Evolutionary conservation across 2,113 vertebrate genomes (phyloP), one percentile per base, ranked within the genome.

Genomic region (Myrmophylax atrothorax): DNA sequence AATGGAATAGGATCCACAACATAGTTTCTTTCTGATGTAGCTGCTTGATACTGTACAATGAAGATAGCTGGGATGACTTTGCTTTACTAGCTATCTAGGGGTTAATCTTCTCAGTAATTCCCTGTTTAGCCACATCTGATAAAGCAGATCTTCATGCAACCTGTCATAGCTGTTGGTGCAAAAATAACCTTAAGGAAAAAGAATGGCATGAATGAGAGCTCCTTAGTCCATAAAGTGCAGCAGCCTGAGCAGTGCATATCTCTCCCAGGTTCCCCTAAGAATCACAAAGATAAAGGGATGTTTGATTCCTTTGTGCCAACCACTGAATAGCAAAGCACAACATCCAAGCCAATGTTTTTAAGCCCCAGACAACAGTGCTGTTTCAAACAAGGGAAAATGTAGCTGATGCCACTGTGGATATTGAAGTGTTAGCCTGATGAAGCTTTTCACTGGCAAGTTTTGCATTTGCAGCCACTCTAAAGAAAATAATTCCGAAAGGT

Each of bases 391-490:
- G 58, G 40, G 60, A 94, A 93, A 91, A 35, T 3, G 0, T 76
- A 53, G 22, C 55, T 91, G 38, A 59, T 67, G 40, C 55, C 28
- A 55, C 52, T 4, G 8, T 22, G 29, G 31, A 62, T 84, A n/a
- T 17, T 82, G 58, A 83, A 53, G 6, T 44, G 18, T 72, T 79
- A 64, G 33, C 50, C 31, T 73, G 28, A 56, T 85, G 46, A 83
- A 73, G 35, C 6, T 87, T 90, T 90, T 90, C 28, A 59, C 42
- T 76, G 44, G 40, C 14, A 78, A 73, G 14, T 50, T 93, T 94
- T 66, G 55, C 56, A 63, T 75, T 95, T 95, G 82, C 38, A 68
- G 56, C 55, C 59, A 40, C 18, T 89, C 81, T 78, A 93, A 95
- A 96, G 76, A 78, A 84, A 90, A 40, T 0, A 84, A 66, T 55